Conservation (phyloP, 2,113 vertebrate species). For the Channa argus region DNA sequence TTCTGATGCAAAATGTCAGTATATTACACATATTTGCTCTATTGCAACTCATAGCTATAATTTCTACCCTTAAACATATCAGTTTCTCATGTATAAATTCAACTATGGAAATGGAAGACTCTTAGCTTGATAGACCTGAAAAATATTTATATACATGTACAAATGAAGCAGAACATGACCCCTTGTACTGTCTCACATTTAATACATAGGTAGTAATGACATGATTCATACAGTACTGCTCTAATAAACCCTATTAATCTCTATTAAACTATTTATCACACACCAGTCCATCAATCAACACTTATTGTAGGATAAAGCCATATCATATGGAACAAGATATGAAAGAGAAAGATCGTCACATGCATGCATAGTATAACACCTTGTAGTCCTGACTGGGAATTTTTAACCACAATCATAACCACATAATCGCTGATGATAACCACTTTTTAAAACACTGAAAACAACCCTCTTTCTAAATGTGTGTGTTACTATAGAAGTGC, state of each 20-base stretch:
- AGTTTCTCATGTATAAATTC: slow-evolving; percentile 5
- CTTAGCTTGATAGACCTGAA: slow-evolving; percentile 34
- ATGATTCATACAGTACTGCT: slow-evolving; percentile 1
- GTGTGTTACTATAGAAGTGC: background rate
- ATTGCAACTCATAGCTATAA: slow-evolving; percentile 13
- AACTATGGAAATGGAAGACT: slow-evolving; percentile 70
- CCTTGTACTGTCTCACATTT: slow-evolving; percentile 27
- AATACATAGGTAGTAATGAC: slow-evolving; percentile 20
- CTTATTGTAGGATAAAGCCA: slow-evolving; percentile 56
- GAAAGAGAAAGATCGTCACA: slow-evolving; percentile 58
- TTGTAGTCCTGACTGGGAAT: slow-evolving; percentile 39
- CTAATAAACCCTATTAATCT: slow-evolving; percentile 46
- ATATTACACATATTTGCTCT: background rate
- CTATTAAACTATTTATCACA: slow-evolving; percentile 48
- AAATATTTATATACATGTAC: slow-evolving; percentile 67
- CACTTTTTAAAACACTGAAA: background rate
- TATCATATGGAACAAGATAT: slow-evolving; percentile 61
- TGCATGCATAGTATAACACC: slow-evolving; percentile 72
- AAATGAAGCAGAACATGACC: slow-evolving; percentile 43
- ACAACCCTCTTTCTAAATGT: background rate
- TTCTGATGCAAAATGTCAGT: background rate
- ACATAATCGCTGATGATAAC: slow-evolving; percentile 3
- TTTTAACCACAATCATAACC: slow-evolving; percentile 33
- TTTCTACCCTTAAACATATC: slow-evolving; percentile 3
- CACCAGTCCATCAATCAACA: slow-evolving; percentile 52